Evolutionary conservation across 2,113 vertebrate species (phyloP).

Genomic region (Centropus bengalensis): DNA sequence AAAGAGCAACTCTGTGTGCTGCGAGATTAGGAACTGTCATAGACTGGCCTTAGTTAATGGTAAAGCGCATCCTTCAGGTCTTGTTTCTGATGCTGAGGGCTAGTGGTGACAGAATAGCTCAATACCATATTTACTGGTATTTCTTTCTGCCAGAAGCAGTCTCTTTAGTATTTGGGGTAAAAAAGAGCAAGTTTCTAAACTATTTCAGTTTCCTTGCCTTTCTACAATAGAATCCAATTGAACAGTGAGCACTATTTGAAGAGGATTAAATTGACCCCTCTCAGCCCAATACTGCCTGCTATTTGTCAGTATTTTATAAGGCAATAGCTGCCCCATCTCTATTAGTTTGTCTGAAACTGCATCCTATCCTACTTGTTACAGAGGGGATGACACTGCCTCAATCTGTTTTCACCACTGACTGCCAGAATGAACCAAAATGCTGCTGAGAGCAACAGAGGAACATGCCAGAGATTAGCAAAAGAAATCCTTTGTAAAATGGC

Average conservation of each 20-base stretch:
- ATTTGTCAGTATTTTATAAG: not conserved
- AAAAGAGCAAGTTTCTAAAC: not conserved
- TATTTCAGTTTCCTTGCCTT: not conserved
- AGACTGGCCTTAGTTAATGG: not conserved
- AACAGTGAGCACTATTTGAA: not conserved
- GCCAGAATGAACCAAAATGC: not conserved
- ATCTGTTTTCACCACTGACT: not conserved
- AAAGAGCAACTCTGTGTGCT: not conserved
- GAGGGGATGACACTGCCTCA: not conserved
- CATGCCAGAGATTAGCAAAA: not conserved
- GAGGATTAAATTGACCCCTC: not conserved
- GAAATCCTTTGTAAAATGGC: not conserved
- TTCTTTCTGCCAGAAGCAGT: not conserved
- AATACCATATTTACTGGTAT: not conserved
- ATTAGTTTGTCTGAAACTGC: not conserved
- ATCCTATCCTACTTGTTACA: not conserved
- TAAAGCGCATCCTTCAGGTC: not conserved
- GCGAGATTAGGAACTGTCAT: not conserved
- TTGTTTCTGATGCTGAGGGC: not conserved
- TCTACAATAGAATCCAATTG: not conserved
- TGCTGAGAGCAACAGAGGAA: not conserved
- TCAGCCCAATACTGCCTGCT: not conserved
- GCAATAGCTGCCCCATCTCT: not conserved
- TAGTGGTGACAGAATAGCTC: not conserved
- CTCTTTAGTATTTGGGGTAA: not conserved